These are phyloP conservation scores for Rhinichthys klamathensis DNA, from an alignment of 2,113 vertebrate genomes.

Conservation along the genomic window DNA sequence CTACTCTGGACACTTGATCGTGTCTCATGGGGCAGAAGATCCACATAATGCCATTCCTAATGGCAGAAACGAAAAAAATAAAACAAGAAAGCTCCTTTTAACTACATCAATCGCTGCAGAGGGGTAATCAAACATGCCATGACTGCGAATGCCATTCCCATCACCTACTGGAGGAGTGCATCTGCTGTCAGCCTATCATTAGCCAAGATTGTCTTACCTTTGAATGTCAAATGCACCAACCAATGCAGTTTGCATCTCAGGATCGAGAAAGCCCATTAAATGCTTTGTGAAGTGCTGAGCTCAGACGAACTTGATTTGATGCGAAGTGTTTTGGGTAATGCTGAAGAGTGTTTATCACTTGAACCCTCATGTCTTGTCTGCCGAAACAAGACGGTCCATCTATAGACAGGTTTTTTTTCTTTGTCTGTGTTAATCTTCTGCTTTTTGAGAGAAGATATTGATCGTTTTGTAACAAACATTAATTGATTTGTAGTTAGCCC, in stretches of 20 bases:
- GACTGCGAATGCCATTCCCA: conserved; percentile 47
- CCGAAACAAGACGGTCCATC: conserved; percentile 20
- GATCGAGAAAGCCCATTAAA: conserved; percentile 31
- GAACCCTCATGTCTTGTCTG: conserved; percentile 25
- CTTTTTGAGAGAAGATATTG: conserved; percentile 31
- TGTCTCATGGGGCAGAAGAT: conserved; percentile 40
- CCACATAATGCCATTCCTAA: conserved; percentile 56
- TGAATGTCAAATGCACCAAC: conserved; percentile 52
- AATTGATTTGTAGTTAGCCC: conserved; percentile 11
- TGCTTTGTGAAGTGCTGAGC: conserved; percentile 21
- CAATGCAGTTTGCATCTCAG: conserved; percentile 49
- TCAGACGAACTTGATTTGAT: conserved; percentile 27
- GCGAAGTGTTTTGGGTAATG: conserved; percentile 36
- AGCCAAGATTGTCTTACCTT: conserved; percentile 51
- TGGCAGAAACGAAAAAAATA: conserved; percentile 47
- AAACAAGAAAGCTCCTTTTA: conserved; percentile 49
- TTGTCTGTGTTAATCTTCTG: conserved; percentile 23
- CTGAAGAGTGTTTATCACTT: conserved; percentile 33
- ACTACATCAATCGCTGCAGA: conserved; percentile 52
- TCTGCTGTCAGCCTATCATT: conserved; percentile 51
- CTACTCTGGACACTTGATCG: conserved; percentile 55
- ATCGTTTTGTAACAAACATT: conserved; percentile 25
- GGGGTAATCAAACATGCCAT: conserved; percentile 42
- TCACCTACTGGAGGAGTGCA: conserved; percentile 47
- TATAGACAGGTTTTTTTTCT: conserved; percentile 9